phyloP scores from a whole-genome alignment of 2,888 invertebrate species.

The Himalopsyche tibetana region DNA sequence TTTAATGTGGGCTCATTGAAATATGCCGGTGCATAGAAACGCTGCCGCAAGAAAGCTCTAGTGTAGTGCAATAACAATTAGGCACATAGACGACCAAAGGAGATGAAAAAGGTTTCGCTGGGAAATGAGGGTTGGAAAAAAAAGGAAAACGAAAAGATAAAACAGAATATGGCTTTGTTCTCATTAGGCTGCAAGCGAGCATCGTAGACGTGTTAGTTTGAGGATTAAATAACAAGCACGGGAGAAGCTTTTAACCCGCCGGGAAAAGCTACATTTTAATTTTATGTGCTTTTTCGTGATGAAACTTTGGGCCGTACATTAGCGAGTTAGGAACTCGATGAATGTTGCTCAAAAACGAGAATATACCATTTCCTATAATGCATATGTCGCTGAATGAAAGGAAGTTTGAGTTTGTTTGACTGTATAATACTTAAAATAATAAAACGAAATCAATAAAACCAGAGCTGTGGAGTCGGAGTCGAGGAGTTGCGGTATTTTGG shows the following conservation, averaged over 20 bases:
- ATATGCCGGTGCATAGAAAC: slow-evolving; percentile 11
- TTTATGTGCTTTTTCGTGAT: slow-evolving; percentile 11
- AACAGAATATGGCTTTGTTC: slow-evolving; percentile 61
- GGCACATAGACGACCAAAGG: slow-evolving; percentile 47
- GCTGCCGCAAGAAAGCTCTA: slow-evolving; percentile 31
- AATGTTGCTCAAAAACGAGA: neutral
- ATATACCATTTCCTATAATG: neutral
- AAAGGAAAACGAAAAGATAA: slow-evolving; percentile 51
- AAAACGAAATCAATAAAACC: too few relatives aligned
- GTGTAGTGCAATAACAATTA: slow-evolving; percentile 56
- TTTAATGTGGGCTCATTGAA: neutral
- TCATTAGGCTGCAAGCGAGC: slow-evolving; percentile 59
- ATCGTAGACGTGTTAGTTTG: slow-evolving; percentile 51
- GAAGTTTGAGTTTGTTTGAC: too few relatives aligned
- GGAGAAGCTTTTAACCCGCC: slow-evolving; percentile 40
- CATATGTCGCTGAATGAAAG: too few relatives aligned
- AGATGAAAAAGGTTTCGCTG: slow-evolving; percentile 46
- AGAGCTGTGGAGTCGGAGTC: too few relatives aligned
- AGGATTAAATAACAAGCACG: slow-evolving; percentile 53
- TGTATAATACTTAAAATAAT: too few relatives aligned
- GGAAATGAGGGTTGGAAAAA: slow-evolving; percentile 18
- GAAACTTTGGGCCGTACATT: slow-evolving; percentile 10
- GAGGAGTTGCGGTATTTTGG: too few relatives aligned
- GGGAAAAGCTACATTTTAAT: slow-evolving; percentile 43
- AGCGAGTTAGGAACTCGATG: neutral